phyloP scores from a whole-genome alignment of 1,140 invertebrate genomes.

The Drosophila grimshawi region DNA sequence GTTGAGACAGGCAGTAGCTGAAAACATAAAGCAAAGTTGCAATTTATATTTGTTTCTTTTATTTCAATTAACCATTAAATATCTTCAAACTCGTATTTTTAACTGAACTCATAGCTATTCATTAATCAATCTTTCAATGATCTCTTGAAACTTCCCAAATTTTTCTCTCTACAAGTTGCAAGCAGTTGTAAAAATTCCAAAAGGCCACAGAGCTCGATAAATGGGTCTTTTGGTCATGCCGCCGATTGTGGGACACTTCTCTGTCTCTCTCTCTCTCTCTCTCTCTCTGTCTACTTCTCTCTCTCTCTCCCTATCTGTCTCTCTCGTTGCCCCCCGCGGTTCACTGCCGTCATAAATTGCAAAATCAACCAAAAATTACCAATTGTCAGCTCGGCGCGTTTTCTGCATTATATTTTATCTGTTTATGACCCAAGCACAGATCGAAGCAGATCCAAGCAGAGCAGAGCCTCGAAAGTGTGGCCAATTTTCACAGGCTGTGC shows the following conservation, averaged over 20 bases:
- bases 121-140: too few relatives aligned
- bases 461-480: conserved; percentile 61
- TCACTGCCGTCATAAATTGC: conserved; percentile 55
- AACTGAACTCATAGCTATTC: too few relatives aligned
- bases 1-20: not conserved
- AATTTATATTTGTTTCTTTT: not conserved
- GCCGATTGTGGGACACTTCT: conserved; percentile 13
- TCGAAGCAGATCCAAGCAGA: not conserved
- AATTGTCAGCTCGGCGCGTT: conserved; percentile 52
- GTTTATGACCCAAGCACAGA: conserved; percentile 40
- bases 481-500: conserved; percentile 60
- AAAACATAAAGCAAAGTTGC: not conserved
- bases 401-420: conserved; percentile 33
- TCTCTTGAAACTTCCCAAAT: not conserved
- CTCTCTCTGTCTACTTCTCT: not conserved
- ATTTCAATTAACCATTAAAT: too few relatives aligned
- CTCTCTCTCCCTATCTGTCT: not conserved
- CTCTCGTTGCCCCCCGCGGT: not conserved
- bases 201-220: conserved; percentile 7
- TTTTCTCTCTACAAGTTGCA: not conserved
- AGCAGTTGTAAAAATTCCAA: not conserved
- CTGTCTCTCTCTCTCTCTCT: not conserved
- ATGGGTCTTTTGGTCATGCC: conserved; percentile 65
- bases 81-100: not conserved
- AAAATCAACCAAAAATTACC: conserved; percentile 70